A percentile compares a stretch with the other conserved stretches of the same genome.
These are phyloP conservation scores for Astur gentilis DNA, from an alignment of 2,113 vertebrate genomes.

Conservation along the genomic window DNA sequence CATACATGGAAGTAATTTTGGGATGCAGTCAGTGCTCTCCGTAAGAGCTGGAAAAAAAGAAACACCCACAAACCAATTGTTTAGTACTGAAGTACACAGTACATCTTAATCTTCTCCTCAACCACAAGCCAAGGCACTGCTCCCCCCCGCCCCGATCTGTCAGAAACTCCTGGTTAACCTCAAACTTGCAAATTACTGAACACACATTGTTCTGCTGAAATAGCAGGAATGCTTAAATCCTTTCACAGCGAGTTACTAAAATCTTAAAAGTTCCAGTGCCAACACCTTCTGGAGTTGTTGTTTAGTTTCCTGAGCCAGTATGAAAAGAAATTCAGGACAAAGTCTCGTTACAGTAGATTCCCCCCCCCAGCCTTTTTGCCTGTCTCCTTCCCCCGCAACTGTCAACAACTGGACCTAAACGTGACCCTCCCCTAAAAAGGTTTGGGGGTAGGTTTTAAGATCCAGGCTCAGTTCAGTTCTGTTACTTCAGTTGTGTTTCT, in stretches of 20 bases:
- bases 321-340: not conserved
- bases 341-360: not conserved
- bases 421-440: accelerated
- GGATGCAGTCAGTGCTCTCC: slow-evolving; percentile 3
- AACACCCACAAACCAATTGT: not conserved
- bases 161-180: not conserved
- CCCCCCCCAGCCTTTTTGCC: not conserved
- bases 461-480: not conserved
- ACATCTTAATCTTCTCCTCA: not conserved
- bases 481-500: not conserved
- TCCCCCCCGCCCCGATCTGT: not conserved
- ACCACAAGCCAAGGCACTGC: not conserved
- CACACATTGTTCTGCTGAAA: not conserved
- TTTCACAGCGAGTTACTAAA: not conserved
- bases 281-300: not conserved
- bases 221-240: not conserved
- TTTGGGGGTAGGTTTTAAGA: not conserved
- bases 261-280: not conserved
- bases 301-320: not conserved
- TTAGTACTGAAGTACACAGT: not conserved
- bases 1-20: not conserved
- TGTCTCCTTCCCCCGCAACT: not conserved
- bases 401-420: not conserved
- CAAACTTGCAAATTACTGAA: not conserved
- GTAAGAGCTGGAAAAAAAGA: not conserved